Evolutionary conservation across 2,888 invertebrate genomes (phyloP).

Genomic region (Ypsolopha sequella): DNA sequence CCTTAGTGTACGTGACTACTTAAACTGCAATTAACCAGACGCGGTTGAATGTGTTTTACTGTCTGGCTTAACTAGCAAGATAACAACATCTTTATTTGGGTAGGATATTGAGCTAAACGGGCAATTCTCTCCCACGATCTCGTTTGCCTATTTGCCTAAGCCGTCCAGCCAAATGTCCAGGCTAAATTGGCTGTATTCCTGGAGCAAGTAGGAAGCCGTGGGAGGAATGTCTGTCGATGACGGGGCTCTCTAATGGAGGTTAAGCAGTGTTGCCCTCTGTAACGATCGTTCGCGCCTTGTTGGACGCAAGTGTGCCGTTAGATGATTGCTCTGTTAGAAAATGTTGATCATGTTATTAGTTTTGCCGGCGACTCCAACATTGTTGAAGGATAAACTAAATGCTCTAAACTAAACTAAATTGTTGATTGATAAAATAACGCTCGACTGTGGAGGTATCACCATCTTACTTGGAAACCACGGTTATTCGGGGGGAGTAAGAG

Average conservation of each 20-base stretch:
- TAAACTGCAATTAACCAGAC: not conserved
- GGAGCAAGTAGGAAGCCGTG: constrained; percentile 49
- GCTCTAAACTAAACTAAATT: too few species aligned
- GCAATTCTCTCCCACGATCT: not conserved
- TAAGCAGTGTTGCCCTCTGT: constrained; percentile 56
- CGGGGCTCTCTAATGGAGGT: constrained; percentile 53
- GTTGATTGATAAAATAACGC: too few species aligned
- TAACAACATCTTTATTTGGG: not conserved
- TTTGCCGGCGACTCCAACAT: too few species aligned
- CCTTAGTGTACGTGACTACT: not conserved
- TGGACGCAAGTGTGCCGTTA: constrained; percentile 1
- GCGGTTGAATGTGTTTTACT: not conserved
- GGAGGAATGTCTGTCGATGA: constrained; percentile 48
- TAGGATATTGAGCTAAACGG: not conserved
- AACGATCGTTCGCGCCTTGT: constrained; percentile 39
- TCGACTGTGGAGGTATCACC: too few species aligned
- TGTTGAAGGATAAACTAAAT: too few species aligned
- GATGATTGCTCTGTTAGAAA: not conserved
- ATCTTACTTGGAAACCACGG: too few species aligned
- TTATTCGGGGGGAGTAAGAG: too few species aligned
- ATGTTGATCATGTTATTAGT: not conserved
- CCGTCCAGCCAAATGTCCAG: not conserved
- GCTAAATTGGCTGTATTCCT: constrained; percentile 7
- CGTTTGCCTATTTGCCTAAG: not conserved
- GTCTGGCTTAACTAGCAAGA: not conserved